Percentiles rank a stretch among this genome's conserved stretches.
Conservation (phyloP, 2,797 vertebrate genomes). For the Holocentrus rufus region DNA sequence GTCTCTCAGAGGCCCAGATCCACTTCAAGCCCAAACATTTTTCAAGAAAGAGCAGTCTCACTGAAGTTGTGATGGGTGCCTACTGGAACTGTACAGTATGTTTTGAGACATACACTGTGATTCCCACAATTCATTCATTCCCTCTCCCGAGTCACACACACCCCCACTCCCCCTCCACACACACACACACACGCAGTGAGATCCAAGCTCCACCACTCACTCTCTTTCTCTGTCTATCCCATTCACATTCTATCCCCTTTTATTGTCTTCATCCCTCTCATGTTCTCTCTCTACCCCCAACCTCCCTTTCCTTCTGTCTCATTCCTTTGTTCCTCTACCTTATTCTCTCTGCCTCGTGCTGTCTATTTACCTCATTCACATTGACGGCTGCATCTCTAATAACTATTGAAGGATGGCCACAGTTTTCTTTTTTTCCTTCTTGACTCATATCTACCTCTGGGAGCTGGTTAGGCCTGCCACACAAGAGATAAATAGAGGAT, state of each 20-base stretch:
- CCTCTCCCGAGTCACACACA: background rate
- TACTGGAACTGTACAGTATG: too few species aligned
- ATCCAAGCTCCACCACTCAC: conserved; percentile 18
- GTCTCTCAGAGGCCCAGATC: background rate
- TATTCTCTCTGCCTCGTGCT: conserved; percentile 49
- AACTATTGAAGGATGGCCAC: conserved; percentile 73
- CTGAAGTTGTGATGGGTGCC: too few species aligned
- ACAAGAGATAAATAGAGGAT: conserved; percentile 74
- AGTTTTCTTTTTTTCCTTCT: conserved; percentile 58
- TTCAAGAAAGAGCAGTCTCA: background rate
- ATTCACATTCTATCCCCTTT: conserved; percentile 33
- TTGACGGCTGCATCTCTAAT: conserved; percentile 69
- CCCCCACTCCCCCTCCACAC: background rate
- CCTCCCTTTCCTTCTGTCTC: conserved; percentile 39
- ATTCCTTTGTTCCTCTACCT: conserved; percentile 53
- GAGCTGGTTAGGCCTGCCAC: conserved; percentile 69
- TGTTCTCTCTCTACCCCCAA: conserved; percentile 46
- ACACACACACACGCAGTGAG: background rate
- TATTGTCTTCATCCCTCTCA: conserved; percentile 52
- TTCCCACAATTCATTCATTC: conserved; percentile 13
- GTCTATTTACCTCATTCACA: conserved; percentile 62
- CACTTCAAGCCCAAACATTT: background rate
- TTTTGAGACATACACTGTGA: background rate
- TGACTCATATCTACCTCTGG: conserved; percentile 71
- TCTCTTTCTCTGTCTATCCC: background rate